Percentiles rank a stretch among this genome's conserved stretches.
Evolutionary conservation across 92 coral and sea anemone genomes (phyloP).

Genomic region (Montipora capitata): DNA sequence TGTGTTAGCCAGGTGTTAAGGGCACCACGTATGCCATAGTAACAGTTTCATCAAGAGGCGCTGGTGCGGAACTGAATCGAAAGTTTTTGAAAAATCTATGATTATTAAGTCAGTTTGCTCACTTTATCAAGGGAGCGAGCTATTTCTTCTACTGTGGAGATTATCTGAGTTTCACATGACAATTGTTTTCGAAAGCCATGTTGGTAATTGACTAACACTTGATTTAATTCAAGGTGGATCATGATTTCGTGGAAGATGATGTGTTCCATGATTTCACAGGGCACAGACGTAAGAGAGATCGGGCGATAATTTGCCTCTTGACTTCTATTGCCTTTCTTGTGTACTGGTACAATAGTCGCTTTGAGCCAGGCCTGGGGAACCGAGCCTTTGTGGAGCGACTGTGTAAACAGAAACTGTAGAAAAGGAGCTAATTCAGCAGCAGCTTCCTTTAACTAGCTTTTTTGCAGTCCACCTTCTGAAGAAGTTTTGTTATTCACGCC

Average conservation of each 20-base stretch:
- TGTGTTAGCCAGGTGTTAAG: slow-evolving; percentile 20
- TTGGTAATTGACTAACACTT: slow-evolving; percentile 49
- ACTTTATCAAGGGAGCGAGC: slow-evolving; percentile 30
- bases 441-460: slow-evolving; percentile 72
- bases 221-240: slow-evolving; percentile 34
- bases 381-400: slow-evolving; percentile 43
- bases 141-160: slow-evolving; percentile 35
- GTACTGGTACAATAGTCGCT: slow-evolving; percentile 46
- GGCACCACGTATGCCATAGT: slow-evolving; percentile 51
- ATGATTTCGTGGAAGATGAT: background rate
- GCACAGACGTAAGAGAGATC: slow-evolving; percentile 52
- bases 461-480: slow-evolving; percentile 43
- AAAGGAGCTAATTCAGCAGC: slow-evolving; percentile 62
- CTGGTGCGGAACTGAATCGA: slow-evolving; percentile 56
- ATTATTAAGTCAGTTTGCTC: slow-evolving; percentile 42
- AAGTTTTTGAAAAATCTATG: slow-evolving; percentile 58
- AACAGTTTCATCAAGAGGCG: background rate
- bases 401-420: slow-evolving; percentile 47
- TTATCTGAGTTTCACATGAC: slow-evolving; percentile 57
- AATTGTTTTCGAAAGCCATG: slow-evolving; percentile 51
- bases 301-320: slow-evolving; percentile 47
- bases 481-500: slow-evolving; percentile 42
- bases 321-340: slow-evolving; percentile 56
- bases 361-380: slow-evolving; percentile 60
- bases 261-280: background rate